A percentile compares a stretch with the other conserved stretches of the same genome.
These are phyloP conservation scores for Gonioctena quinquepunctata DNA, from an alignment of 1,140 invertebrate species.

Conservation along the genomic window DNA sequence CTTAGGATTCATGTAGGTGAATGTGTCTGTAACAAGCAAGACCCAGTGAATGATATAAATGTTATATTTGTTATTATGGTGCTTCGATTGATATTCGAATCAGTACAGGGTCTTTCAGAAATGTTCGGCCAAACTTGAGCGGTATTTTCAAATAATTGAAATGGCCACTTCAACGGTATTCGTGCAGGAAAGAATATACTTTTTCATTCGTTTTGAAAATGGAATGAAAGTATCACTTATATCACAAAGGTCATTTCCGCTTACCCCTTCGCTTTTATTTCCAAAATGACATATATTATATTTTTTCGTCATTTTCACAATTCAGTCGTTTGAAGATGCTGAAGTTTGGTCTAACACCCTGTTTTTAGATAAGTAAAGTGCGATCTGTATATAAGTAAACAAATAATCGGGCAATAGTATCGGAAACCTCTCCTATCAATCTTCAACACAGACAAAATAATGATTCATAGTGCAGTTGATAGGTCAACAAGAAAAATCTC, in stretches of 20 bases:
- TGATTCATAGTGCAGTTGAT: too few species aligned
- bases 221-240: too few species aligned
- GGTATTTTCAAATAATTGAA: too few species aligned
- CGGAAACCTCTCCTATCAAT: background rate
- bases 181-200: too few species aligned
- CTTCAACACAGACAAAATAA: too few species aligned
- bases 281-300: too few species aligned
- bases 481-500: too few species aligned
- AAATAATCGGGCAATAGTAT: background rate
- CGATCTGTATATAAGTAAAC: conserved; percentile 8
- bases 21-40: background rate
- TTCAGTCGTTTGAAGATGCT: background rate
- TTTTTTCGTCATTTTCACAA: too few species aligned
- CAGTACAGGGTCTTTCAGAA: background rate
- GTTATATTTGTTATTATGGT: conserved; percentile 39
- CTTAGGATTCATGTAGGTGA: conserved; percentile 7
- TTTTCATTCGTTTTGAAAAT: too few species aligned
- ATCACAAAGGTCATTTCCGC: too few species aligned
- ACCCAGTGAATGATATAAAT: conserved; percentile 33
- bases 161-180: too few species aligned
- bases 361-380: background rate
- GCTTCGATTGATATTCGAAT: conserved; percentile 25
- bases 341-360: background rate
- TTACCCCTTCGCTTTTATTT: too few species aligned
- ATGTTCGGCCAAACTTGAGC: background rate